Conservation (phyloP, 2,888 invertebrate genomes). For the Polymixis lichenea region DNA sequence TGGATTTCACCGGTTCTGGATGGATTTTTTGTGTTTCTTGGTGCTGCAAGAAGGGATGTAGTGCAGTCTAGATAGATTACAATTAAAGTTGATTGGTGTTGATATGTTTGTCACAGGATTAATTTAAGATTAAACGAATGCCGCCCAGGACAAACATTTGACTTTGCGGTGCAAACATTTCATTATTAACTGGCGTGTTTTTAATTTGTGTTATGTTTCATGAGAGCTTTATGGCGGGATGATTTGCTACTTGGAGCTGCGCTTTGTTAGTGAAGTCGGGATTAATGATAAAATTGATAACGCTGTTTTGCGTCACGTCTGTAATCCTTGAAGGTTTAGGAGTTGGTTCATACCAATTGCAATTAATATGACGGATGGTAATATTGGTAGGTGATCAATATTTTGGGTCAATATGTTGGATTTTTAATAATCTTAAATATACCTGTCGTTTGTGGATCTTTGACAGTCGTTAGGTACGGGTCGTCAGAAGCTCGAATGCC, state of each 20-base stretch:
- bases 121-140: constrained; percentile 64
- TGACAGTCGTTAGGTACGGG: too few relatives aligned
- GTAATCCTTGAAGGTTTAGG: constrained; percentile 46
- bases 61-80: constrained; percentile 52
- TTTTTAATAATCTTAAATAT: too few relatives aligned
- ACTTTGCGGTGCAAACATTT: constrained; percentile 8
- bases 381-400: not conserved
- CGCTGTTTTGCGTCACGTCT: constrained; percentile 40
- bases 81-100: constrained; percentile 78
- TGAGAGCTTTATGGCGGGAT: constrained; percentile 44
- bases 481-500: too few relatives aligned
- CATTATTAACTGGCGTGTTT: constrained; percentile 53
- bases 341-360: not conserved
- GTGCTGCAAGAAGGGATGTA: constrained; percentile 45
- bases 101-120: constrained; percentile 60
- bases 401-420: not conserved
- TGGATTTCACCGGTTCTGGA: constrained; percentile 20
- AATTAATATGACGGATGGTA: not conserved
- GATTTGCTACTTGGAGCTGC: constrained; percentile 47
- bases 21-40: constrained; percentile 14
- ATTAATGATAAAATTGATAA: constrained; percentile 51
- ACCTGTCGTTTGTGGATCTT: too few relatives aligned
- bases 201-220: constrained; percentile 28
- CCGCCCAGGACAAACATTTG: constrained; percentile 34
- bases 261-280: constrained; percentile 22